Base-by-base conservation (phyloP, 1,140 invertebrate species). In the Choristoneura fumiferana region DNA sequence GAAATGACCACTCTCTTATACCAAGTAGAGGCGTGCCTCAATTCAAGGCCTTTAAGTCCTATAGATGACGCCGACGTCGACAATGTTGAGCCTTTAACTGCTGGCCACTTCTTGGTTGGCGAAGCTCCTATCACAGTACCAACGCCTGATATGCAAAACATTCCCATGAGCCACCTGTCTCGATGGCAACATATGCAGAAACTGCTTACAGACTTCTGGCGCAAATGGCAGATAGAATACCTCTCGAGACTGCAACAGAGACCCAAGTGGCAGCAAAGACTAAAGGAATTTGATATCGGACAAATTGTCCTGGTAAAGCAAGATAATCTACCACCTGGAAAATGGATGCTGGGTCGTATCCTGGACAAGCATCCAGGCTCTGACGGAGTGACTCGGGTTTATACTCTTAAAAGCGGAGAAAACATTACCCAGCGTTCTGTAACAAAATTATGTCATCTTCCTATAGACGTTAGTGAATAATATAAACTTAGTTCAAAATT, bases 291-390 rank as follows among this genome's bases (percentile, higher is more conserved):
- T 22, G 53, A 65, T 0, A 34, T 65, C 18, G 69, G 66, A 4
- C 9, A 62, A 8, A 58, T 74, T 53, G 84, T 87, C 0, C 43
- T 89, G 0, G 52, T 89, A 1, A 76, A 78, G 43, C 58, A 75
- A 33, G 73, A 81, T 8, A 65, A 67, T n/a, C 22, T 72, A 8
- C 76, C 82, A 9, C 80, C 76, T 15, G 54, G 73, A 8, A 71
- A 76, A 56, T 89, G 87, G 86, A n/a, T 54, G 0, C n/a, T 89
- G 15, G 85, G 69, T 10, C 54, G 79, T 2, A 67, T 89, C 1
- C 13, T 70, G n/a, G 62, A 77, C 13, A 71, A 80, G 17, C 67
- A 77, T 59, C 75, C 73, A 1, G 81, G 83, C 10, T 8, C 17
- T 1, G 85, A 29, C 22, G 22, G 22, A 2, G 2, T 29, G 22